Evolutionary conservation across 2,113 vertebrate genomes (phyloP).

Genomic region (Pitta sordida): DNA sequence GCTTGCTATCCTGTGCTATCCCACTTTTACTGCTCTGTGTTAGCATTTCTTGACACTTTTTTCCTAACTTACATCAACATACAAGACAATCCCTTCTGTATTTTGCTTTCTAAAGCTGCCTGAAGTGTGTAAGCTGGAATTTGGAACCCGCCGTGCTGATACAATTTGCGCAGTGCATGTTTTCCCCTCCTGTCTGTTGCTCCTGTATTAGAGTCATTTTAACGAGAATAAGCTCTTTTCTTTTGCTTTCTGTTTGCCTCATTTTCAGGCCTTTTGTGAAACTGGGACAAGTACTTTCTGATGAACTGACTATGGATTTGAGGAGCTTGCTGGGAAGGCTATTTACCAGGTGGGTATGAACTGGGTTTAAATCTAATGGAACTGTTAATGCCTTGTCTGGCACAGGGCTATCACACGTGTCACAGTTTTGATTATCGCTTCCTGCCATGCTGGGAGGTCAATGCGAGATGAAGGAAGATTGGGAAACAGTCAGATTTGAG

Average conservation of each 20-base stretch:
- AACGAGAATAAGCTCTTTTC: not conserved
- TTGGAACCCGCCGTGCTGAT: not conserved
- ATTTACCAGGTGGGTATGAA: constrained; percentile 19
- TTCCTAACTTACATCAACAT: not conserved
- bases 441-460: constrained; percentile 46
- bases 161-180: not conserved
- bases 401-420: constrained; percentile 28
- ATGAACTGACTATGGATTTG: constrained; percentile 8
- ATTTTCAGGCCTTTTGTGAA: constrained; percentile 45
- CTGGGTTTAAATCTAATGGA: constrained; percentile 29
- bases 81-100: not conserved
- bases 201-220: not conserved
- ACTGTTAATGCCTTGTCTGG: constrained; percentile 35
- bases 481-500: constrained; percentile 44
- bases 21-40: not conserved
- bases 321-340: constrained; percentile 35
- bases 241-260: constrained; percentile 8
- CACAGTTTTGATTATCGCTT: constrained; percentile 47
- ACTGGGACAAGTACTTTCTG: constrained; percentile 27
- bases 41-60: not conserved
- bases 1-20: not conserved
- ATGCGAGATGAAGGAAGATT: constrained; percentile 20
- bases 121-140: not conserved
- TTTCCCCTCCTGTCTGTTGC: not conserved
- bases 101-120: not conserved